Evolutionary conservation across 1,140 invertebrate species (phyloP), one percentile per base, ranked within the genome.

Genomic region (Caenorhabditis brenneri): DNA sequence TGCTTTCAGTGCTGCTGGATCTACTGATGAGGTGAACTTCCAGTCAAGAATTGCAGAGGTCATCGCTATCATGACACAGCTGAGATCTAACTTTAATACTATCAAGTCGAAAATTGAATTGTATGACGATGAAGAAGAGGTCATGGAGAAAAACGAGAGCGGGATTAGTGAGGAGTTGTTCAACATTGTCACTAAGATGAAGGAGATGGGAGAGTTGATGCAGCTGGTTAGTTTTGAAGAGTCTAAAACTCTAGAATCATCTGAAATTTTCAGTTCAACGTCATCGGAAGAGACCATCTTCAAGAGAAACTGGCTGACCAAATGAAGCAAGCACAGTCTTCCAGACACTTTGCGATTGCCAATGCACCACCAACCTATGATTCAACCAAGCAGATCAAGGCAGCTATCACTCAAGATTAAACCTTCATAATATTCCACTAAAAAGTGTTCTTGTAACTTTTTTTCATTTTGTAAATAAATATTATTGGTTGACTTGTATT

Each of bases 251-350:
- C 16, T 36, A 16, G 2, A 33, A 36, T 36, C n/a, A 33, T 27
- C 12, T 36, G 1, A 1, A 9, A 12, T 27, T 65, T 65, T 65
- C 58, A 65, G 58, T 65, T 65, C 58, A 65, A 65, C 31, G 58
- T 65, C 31, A 65, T 65, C 31, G 31, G 58, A 3, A 22, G 31
- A n/a, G 58, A 65, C 16, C 58, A 65, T 36, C 29, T 65, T 19
- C 58, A 65, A 65, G 31, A 65, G 58, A 65, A 29, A n/a, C 19
- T 65, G 58, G 58, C 58, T n/a, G n/a, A 19, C 19, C 58, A 65
- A 65, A 65, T 65, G 58, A 36, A 36, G 19, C 29, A 33, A 5
- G 58, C 58, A 19, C 58, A 65, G 3, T 65, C 58, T 33, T 33
- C 58, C 6, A 65, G 58, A 65, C 10, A 65, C 36, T 15, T n/a